Conservation (phyloP, 2,888 invertebrate genomes). For the Drosophila paranaensis region DNA sequence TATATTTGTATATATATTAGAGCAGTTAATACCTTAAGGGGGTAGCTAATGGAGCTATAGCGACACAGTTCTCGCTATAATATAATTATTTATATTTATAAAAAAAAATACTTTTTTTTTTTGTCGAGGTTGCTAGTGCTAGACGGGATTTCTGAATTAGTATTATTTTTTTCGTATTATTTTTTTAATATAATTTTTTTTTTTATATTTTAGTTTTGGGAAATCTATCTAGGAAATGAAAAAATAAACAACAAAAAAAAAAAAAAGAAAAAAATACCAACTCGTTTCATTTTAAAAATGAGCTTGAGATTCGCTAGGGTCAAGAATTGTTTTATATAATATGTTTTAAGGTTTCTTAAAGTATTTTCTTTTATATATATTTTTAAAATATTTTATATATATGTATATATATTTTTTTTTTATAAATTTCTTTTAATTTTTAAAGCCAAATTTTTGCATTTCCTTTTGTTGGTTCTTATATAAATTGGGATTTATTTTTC, state of each 20-base stretch:
- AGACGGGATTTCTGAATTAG: constrained; percentile 24
- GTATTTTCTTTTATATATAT: background rate
- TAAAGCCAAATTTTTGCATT: constrained; percentile 67
- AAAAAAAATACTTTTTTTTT: constrained; percentile 12
- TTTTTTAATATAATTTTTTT: background rate
- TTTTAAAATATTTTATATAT: constrained; percentile 22
- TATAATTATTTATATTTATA: constrained; percentile 4
- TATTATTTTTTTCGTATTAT: background rate
- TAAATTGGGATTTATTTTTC: constrained; percentile 32
- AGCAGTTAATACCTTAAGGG: constrained; percentile 4
- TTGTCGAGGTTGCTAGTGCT: constrained; percentile 39
- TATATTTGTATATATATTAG: background rate
- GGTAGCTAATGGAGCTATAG: constrained; percentile 11
- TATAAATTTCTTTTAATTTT: constrained; percentile 33
- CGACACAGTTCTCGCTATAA: background rate
- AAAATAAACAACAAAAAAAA: constrained; percentile 17
- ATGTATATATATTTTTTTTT: constrained; percentile 17
- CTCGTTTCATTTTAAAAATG: constrained; percentile 48
- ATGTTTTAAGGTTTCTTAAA: background rate
- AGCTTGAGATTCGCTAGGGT: constrained; percentile 35
- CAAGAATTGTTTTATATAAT: constrained; percentile 17
- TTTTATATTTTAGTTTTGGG: background rate
- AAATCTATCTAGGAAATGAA: constrained; percentile 45
- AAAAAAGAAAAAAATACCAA: constrained; percentile 30
- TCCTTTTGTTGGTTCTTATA: constrained; percentile 43